These are phyloP conservation scores for Molossus molossus DNA, from an alignment of 2,797 vertebrate genomes.

Conservation along the genomic window DNA sequence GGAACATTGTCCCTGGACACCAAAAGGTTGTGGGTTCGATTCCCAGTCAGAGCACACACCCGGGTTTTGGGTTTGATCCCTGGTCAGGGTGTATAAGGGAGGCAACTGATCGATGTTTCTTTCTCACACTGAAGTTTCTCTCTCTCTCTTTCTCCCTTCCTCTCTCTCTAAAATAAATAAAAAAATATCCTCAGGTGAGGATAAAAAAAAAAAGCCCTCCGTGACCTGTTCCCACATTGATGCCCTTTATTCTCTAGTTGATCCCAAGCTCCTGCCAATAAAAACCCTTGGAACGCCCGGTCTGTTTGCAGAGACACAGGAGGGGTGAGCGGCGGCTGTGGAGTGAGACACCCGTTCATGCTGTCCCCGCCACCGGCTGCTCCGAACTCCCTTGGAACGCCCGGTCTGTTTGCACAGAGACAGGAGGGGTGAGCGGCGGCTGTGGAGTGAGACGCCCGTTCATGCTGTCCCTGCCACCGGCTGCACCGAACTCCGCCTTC, in stretches of 20 bases:
- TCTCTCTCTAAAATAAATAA: not conserved
- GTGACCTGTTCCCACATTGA: not conserved
- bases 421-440: not conserved
- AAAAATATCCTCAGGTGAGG: not conserved
- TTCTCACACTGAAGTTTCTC: not conserved
- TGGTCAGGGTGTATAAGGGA: too few relatives aligned
- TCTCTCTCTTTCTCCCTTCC: not conserved
- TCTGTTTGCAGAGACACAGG: not conserved
- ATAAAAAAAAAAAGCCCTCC: too few relatives aligned
- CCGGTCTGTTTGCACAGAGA: not conserved
- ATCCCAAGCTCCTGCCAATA: not conserved
- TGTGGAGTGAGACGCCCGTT: not conserved
- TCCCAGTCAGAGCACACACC: not conserved
- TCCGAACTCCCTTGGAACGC: not conserved
- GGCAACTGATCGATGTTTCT: not conserved
- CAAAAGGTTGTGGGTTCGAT: not conserved
- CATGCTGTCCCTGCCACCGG: too few relatives aligned
- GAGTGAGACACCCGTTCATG: not conserved
- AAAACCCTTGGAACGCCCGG: not conserved
- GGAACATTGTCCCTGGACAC: not conserved
- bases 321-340: not conserved
- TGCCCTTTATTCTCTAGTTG: not conserved
- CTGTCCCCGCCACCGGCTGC: too few relatives aligned
- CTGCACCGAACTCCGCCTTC: not conserved
- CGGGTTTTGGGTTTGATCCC: not conserved